Evolutionary conservation across 2,888 invertebrate species (phyloP).

Genomic region (Lycocerus yunnanus): DNA sequence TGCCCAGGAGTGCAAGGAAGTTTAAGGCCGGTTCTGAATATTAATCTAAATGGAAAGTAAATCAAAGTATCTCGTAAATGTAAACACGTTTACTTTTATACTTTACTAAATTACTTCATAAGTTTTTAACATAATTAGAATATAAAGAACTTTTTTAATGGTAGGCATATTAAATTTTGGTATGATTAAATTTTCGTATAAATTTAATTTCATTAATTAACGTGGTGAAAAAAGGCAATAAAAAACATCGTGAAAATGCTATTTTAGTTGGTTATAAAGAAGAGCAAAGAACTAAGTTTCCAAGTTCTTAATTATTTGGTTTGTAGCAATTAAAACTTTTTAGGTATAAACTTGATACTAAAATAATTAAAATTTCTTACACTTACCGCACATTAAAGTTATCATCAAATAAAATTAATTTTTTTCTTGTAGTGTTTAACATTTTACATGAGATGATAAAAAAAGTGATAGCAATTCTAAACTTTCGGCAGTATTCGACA

Average conservation of each 20-base stretch:
- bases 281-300: neutral
- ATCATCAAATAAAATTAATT: neutral
- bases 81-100: neutral
- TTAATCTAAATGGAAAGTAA: neutral
- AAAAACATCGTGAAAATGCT: neutral
- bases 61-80: neutral
- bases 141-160: neutral
- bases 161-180: neutral
- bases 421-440: neutral
- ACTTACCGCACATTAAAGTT: neutral
- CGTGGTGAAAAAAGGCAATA: neutral
- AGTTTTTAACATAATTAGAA: neutral
- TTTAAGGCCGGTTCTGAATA: too few species aligned
- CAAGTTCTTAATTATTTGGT: conserved; percentile 9
- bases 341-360: neutral
- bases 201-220: neutral
- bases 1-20: too few species aligned
- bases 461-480: neutral
- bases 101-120: neutral
- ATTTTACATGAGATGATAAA: neutral
- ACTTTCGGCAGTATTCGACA: conserved; percentile 12
- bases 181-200: neutral
- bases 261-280: neutral
- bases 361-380: neutral
- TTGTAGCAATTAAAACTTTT: conserved; percentile 13